Evolutionary conservation across 2,888 invertebrate species (phyloP).

Genomic region (Drosophila hamatofila): DNA sequence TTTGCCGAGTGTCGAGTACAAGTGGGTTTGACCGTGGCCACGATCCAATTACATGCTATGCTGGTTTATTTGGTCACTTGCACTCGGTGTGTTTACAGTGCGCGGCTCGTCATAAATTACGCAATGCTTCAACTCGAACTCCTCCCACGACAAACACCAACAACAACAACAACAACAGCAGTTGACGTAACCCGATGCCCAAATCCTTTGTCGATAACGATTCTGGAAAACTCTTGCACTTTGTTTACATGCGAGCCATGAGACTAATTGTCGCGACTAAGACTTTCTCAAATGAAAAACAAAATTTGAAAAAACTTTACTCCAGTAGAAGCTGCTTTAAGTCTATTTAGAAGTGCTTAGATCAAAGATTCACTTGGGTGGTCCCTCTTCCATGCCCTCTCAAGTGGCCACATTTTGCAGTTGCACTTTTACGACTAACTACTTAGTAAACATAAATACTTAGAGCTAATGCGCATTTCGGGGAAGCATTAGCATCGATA

Average conservation of each 20-base stretch:
- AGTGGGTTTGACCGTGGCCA: slow-evolving; percentile 9
- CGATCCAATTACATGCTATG: slow-evolving; percentile 71
- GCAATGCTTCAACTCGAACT: slow-evolving; percentile 49
- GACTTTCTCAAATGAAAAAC: not conserved
- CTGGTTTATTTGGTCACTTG: slow-evolving; percentile 63
- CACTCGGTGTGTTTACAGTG: slow-evolving; percentile 71
- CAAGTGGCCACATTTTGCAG: slow-evolving; percentile 51
- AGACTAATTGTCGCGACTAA: slow-evolving; percentile 71
- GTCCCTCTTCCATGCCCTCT: slow-evolving; percentile 49
- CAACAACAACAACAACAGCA: not conserved
- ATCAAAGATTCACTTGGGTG: slow-evolving; percentile 50
- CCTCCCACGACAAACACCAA: slow-evolving; percentile 17
- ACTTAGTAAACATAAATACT: slow-evolving; percentile 30
- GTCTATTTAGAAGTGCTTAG: not conserved
- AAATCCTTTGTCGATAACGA: slow-evolving; percentile 73
- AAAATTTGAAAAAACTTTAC: not conserved
- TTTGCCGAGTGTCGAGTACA: slow-evolving; percentile 61
- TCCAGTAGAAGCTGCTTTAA: slow-evolving; percentile 17
- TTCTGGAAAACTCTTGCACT: slow-evolving; percentile 68
- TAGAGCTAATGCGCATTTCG: slow-evolving; percentile 55
- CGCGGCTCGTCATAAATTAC: slow-evolving; percentile 80
- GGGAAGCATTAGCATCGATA: slow-evolving; percentile 39
- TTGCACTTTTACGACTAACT: slow-evolving; percentile 59
- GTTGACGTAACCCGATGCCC: slow-evolving; percentile 57
- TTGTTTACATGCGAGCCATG: slow-evolving; percentile 69